Evolutionary conservation across 2,888 invertebrate genomes (phyloP), one percentile per base, ranked within the genome.

Genomic region (Cataglyphis albicans): DNA sequence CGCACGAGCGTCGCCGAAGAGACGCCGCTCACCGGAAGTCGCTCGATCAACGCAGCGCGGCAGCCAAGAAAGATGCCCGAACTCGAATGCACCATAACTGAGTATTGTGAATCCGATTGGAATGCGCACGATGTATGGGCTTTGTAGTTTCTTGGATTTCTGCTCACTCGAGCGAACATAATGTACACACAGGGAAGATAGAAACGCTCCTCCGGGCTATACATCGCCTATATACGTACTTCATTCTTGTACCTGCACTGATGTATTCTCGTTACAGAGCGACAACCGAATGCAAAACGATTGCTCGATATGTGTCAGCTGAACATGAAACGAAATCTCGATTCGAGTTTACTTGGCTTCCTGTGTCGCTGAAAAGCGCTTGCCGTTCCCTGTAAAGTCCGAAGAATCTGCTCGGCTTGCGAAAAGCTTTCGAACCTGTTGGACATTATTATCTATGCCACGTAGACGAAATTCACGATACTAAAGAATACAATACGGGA

Each of bases 371-470:
- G 38, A n/a, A 67, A 76, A 38, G 41, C 32, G 41, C 6, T 35
- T 29, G 75, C 35, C 65, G 35, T 52, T 29, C 25, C 5, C 1
- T 12, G 57, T 10, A 32, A 70, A 59, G 21, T 21, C 21, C 70
- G 18, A 44, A 44, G 44, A 70, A 70, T 48, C 25, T 25, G 59
- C 18, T 35, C 35, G 41, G 25, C 55, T 55, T 38, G 68, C 57
- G 72, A 59, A 35, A 29, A 59, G 35, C 70, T 70, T 21, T 48
- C 59, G 59, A 70, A 78, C 72, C 72, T 78, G 78, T 78, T 78
- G 78, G 78, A 78, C 70, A 78, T 70, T 78, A 78, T 78, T 78
- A 78, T 70, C 70, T 78, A 48, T 59, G 78, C 78, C 44, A 70
- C 59, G 78, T 78, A 68, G 44, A 18, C 18, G 44, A 12, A 32